Conservation (phyloP, 1,140 invertebrate genomes). For the Mercenaria mercenaria region DNA sequence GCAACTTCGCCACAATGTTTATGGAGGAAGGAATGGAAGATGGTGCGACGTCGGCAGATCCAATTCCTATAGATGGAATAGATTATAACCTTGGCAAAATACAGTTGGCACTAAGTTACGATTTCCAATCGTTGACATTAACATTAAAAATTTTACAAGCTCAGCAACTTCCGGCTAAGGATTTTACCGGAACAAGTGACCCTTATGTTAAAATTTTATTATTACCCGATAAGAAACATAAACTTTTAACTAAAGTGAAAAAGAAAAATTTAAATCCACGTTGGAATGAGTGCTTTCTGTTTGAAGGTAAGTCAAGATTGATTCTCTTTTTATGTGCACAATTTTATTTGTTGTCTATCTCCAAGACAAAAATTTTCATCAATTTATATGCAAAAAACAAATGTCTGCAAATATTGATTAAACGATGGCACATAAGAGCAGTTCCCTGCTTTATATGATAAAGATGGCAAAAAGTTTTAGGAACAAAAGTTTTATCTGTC, state of each 20-base stretch:
- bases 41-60: conserved; percentile 68
- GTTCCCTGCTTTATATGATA: too few relatives aligned
- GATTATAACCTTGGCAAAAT: conserved; percentile 88
- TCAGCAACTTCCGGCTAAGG: conserved; percentile 97
- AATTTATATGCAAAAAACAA: too few relatives aligned
- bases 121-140: conserved; percentile 97
- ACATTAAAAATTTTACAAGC: conserved; percentile 91
- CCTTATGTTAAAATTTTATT: conserved; percentile 91
- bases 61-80: conserved; percentile 77
- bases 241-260: conserved; percentile 99
- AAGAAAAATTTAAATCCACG: conserved; percentile 97
- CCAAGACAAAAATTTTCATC: too few relatives aligned
- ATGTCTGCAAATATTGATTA: too few relatives aligned
- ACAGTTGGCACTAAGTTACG: conserved; percentile 97
- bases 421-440: too few relatives aligned
- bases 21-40: conserved; percentile 81
- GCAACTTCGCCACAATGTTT: conserved; percentile 80
- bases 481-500: too few relatives aligned
- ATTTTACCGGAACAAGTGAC: conserved; percentile 95
- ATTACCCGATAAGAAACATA: conserved; percentile 97
- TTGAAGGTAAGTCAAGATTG: conserved; percentile 93
- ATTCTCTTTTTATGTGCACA: conserved; percentile 9
- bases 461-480: too few relatives aligned
- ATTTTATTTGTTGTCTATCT: not conserved
- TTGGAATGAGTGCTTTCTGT: conserved; percentile 99